Percentiles rank a stretch among this genome's conserved stretches.
Conservation (phyloP, 2,113 vertebrate genomes). For the Corydoras maculifer region DNA sequence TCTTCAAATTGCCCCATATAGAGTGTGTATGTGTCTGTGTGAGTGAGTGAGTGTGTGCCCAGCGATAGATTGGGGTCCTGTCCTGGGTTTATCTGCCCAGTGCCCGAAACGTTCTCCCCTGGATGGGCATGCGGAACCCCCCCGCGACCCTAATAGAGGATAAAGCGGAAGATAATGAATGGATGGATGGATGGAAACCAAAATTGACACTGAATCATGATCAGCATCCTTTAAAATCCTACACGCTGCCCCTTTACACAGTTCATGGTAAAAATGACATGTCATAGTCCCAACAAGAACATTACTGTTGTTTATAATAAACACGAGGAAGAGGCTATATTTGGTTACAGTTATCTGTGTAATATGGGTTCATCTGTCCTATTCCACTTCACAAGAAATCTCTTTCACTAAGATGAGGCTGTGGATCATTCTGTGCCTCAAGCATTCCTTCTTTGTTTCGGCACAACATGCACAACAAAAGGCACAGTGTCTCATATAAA, state of each 20-base stretch:
- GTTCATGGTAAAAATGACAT: not conserved
- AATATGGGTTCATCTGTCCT: conserved; percentile 40
- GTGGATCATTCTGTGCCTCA: conserved; percentile 34
- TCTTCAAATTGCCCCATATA: no score
- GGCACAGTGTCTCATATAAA: conserved; percentile 39
- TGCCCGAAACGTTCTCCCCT: no score
- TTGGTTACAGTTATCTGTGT: conserved; percentile 25
- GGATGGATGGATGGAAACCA: not conserved
- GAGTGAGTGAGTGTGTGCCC: no score
- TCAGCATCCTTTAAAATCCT: no score
- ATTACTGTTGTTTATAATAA: conserved; percentile 37
- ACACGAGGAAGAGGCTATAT: conserved; percentile 32
- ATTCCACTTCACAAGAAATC: conserved; percentile 40
- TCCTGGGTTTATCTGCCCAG: no score
- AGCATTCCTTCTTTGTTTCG: conserved; percentile 34
- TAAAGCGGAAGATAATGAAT: no score
- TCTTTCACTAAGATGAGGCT: conserved; percentile 38
- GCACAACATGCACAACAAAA: conserved; percentile 38
- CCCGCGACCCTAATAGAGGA: no score
- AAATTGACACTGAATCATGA: not conserved
- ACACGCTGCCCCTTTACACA: not conserved
- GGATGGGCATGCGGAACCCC: no score
- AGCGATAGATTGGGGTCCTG: no score
- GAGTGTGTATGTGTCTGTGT: no score
- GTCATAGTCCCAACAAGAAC: conserved; percentile 31